Conservation (phyloP, 2,113 vertebrate species). For the Crypturellus undulatus region DNA sequence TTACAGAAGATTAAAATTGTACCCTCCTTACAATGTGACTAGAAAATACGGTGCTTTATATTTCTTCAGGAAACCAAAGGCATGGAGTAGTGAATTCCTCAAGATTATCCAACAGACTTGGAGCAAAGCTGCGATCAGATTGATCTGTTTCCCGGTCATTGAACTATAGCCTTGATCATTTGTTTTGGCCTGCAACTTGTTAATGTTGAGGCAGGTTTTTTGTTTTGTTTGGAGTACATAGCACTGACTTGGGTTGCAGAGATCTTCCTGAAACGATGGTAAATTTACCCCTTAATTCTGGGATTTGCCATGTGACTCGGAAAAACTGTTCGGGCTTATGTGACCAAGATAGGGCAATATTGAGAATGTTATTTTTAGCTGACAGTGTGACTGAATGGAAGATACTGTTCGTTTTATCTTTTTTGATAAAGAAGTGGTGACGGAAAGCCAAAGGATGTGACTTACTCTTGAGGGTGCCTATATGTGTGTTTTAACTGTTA, state of each 20-base stretch:
- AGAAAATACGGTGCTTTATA: background rate
- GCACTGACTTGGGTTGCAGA: background rate
- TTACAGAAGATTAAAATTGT: background rate
- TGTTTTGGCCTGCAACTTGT: background rate
- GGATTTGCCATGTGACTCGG: background rate
- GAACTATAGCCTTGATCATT: background rate
- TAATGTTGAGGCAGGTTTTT: background rate
- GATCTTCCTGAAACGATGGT: background rate
- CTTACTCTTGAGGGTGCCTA: background rate
- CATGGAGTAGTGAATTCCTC: background rate
- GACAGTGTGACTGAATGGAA: background rate
- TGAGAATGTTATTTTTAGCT: conserved; percentile 31
- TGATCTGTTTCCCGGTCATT: fast-evolving
- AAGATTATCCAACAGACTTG: background rate
- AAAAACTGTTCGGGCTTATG: background rate
- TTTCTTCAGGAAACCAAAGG: background rate
- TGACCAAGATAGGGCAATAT: background rate
- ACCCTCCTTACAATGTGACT: background rate
- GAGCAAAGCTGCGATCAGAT: background rate
- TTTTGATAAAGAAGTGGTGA: background rate
- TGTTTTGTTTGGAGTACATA: background rate
- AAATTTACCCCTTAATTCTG: background rate
- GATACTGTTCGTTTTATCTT: conserved; percentile 5
- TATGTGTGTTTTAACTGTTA: background rate
- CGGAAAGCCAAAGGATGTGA: background rate